Conservation (phyloP, 2,797 vertebrate species). For the Varecia variegata region DNA sequence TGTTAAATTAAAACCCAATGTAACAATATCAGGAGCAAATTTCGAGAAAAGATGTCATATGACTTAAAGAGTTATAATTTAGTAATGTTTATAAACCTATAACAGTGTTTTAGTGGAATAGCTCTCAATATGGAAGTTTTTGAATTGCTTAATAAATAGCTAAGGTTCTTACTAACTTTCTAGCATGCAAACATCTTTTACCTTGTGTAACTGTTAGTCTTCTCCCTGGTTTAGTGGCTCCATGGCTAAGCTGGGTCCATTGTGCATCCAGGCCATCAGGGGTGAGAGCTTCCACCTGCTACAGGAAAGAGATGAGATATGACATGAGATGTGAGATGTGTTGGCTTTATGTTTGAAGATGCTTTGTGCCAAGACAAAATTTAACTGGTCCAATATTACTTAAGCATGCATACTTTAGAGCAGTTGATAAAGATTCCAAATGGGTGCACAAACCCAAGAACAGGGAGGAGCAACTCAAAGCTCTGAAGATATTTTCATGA, state of each 20-base stretch:
- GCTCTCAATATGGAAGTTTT: background rate
- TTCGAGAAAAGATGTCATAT: background rate
- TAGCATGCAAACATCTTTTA: background rate
- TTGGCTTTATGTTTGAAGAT: background rate
- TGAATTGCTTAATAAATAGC: background rate
- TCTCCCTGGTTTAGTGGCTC: background rate
- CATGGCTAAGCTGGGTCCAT: background rate
- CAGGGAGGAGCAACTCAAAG: background rate
- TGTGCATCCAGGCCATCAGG: background rate
- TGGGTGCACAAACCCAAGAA: background rate
- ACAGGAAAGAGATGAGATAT: background rate
- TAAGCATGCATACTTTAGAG: background rate
- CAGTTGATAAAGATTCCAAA: background rate
- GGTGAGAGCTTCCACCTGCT: background rate
- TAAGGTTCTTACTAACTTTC: background rate
- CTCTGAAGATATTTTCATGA: background rate
- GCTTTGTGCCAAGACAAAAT: background rate
- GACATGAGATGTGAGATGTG: background rate
- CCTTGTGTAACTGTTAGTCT: background rate
- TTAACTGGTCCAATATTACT: background rate
- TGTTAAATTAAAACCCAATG: background rate
- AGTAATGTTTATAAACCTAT: background rate
- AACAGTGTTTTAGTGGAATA: background rate
- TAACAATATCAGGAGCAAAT: background rate
- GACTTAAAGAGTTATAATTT: background rate